A percentile compares a stretch with the other conserved stretches of the same genome.
Evolutionary conservation across 2,888 invertebrate species (phyloP).

Genomic region (Drosophila infuscata): DNA sequence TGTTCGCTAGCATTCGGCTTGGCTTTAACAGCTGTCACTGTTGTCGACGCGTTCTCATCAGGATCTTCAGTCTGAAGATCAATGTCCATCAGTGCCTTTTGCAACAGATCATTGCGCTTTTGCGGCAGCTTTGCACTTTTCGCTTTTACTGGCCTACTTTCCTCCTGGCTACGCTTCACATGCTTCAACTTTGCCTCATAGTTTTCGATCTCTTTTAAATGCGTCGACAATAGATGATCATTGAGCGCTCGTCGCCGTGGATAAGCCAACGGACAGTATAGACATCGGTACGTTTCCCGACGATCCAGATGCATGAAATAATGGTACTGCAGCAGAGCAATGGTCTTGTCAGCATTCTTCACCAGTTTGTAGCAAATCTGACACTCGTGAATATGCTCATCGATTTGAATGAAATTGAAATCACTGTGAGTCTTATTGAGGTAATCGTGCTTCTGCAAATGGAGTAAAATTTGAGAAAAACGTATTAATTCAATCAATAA

Average conservation of each 20-base stretch:
- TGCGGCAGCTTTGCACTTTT: constrained; percentile 1
- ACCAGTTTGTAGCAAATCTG: constrained; percentile 79
- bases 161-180: constrained; percentile 43
- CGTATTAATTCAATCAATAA: not conserved
- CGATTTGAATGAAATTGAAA: constrained; percentile 76
- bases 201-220: constrained; percentile 60
- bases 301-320: constrained; percentile 78
- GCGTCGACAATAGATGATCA: constrained; percentile 59
- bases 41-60: constrained; percentile 5
- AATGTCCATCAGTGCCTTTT: constrained; percentile 75
- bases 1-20: constrained; percentile 61
- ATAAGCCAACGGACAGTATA: constrained; percentile 71
- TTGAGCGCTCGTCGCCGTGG: constrained; percentile 75
- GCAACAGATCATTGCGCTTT: constrained; percentile 66
- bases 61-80: constrained; percentile 65
- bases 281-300: constrained; percentile 76
- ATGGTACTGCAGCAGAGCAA: constrained; percentile 80
- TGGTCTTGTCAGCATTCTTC: constrained; percentile 76
- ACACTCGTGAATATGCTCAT: constrained; percentile 78
- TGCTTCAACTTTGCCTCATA: constrained; percentile 58
- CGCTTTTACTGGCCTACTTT: constrained; percentile 3
- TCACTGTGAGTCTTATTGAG: constrained; percentile 70
- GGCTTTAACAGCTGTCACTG: not conserved
- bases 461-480: not conserved
- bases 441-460: constrained; percentile 69